A percentile compares a stretch with the other conserved stretches of the same genome.
phyloP scores from a whole-genome alignment of 2,888 invertebrate genomes.

The Scrobipalpa costella region DNA sequence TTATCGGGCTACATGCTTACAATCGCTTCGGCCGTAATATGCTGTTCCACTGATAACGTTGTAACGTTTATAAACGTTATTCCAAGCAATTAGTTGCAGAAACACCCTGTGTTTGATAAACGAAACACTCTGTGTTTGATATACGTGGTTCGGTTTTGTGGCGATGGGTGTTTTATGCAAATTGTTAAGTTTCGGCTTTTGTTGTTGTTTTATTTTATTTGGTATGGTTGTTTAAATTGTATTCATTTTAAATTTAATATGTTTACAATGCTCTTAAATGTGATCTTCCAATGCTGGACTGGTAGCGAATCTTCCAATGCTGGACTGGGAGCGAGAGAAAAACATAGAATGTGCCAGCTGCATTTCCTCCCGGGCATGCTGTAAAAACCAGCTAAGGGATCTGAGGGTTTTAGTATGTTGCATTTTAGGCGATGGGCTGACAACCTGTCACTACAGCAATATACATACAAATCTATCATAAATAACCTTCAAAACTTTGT shows the following conservation, averaged over 20 bases:
- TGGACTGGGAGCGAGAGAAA: too few relatives aligned
- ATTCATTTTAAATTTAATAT: background rate
- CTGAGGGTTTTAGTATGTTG: too few relatives aligned
- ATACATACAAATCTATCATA: too few relatives aligned
- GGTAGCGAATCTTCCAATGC: too few relatives aligned
- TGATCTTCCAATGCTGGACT: too few relatives aligned
- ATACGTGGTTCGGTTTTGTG: constrained; percentile 41
- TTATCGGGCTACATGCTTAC: constrained; percentile 70
- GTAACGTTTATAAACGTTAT: constrained; percentile 44
- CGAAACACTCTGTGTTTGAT: constrained; percentile 66
- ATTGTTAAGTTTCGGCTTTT: background rate
- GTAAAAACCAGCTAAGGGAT: too few relatives aligned
- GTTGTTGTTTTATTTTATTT: constrained; percentile 3
- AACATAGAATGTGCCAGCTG: too few relatives aligned
- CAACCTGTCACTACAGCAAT: too few relatives aligned
- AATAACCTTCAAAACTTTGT: too few relatives aligned
- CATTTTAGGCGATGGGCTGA: too few relatives aligned
- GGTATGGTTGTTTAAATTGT: background rate
- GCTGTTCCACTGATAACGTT: constrained; percentile 58
- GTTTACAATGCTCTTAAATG: too few relatives aligned
- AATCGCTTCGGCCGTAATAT: constrained; percentile 63
- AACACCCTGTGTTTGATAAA: constrained; percentile 70
- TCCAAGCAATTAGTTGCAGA: constrained; percentile 73
- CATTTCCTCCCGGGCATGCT: too few relatives aligned
- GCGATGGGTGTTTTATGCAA: constrained; percentile 19